phyloP scores from a whole-genome alignment of 2,113 vertebrate species.

The Pithys albifrons region DNA sequence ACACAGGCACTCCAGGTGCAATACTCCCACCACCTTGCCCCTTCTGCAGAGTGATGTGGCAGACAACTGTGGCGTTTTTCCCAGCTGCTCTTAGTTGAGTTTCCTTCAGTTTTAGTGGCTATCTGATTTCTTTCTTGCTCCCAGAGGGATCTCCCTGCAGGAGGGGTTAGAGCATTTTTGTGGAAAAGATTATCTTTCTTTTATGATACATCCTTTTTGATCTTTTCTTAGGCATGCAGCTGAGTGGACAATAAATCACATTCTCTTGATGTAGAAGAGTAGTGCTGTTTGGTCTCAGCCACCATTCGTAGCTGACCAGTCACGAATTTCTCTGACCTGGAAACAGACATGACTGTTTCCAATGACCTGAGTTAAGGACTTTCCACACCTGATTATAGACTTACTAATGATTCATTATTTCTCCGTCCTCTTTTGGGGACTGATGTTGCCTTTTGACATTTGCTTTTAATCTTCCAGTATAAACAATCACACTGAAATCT shows the following conservation, averaged over 20 bases:
- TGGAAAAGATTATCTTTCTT: not conserved
- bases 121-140: not conserved
- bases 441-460: not conserved
- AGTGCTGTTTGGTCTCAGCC: not conserved
- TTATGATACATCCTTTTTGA: not conserved
- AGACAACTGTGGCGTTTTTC: not conserved
- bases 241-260: not conserved
- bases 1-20: accelerated
- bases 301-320: not conserved
- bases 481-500: conserved; percentile 5
- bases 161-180: not conserved
- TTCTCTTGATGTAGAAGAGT: not conserved
- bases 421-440: not conserved
- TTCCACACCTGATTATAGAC: not conserved
- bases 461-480: conserved; percentile 21
- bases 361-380: not conserved
- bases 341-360: not conserved
- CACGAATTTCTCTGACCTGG: not conserved
- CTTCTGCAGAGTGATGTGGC: not conserved
- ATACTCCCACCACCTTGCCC: accelerated
- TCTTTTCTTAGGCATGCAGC: not conserved
- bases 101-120: not conserved
- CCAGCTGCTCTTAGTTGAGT: not conserved
- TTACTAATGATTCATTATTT: not conserved
- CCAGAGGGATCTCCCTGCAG: not conserved